Evolutionary conservation across 2,888 invertebrate species (phyloP).

Genomic region (Tetragonisca angustula): DNA sequence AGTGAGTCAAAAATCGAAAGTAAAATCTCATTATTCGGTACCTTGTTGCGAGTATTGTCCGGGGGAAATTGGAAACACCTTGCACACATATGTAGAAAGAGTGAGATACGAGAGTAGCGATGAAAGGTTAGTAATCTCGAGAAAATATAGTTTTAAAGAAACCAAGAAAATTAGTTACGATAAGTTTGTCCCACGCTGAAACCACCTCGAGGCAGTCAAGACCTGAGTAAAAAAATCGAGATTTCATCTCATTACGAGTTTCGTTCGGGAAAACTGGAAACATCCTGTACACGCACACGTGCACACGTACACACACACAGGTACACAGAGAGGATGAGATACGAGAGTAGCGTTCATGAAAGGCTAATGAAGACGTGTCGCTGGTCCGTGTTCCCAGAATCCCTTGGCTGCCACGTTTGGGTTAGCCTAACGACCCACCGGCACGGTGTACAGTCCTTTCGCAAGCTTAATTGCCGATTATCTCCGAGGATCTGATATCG

Average conservation of each 20-base stretch:
- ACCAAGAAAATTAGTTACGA: neutral
- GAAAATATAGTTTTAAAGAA: too few relatives aligned
- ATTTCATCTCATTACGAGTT: too few relatives aligned
- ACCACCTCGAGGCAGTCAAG: too few relatives aligned
- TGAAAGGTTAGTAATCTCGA: too few relatives aligned
- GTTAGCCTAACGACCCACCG: conserved; percentile 68
- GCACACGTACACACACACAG: neutral
- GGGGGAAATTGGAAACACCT: too few relatives aligned
- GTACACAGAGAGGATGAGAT: conserved; percentile 39
- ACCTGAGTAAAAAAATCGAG: too few relatives aligned
- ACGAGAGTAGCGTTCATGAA: conserved; percentile 78
- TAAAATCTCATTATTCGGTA: too few relatives aligned
- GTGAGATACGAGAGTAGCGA: too few relatives aligned
- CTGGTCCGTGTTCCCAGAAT: conserved; percentile 79
- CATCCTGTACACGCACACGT: neutral
- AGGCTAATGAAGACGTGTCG: conserved; percentile 83
- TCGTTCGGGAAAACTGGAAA: neutral
- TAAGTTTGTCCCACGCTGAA: neutral
- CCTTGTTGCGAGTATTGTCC: neutral
- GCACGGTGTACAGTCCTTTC: conserved; percentile 69
- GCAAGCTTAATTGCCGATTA: conserved; percentile 78
- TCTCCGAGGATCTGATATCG: conserved; percentile 72
- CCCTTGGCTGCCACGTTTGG: conserved; percentile 65
- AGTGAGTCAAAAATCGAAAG: neutral
- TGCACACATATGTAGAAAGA: too few relatives aligned